Base-by-base conservation (phyloP, 2,888 invertebrate species). In the Patella depressa region DNA sequence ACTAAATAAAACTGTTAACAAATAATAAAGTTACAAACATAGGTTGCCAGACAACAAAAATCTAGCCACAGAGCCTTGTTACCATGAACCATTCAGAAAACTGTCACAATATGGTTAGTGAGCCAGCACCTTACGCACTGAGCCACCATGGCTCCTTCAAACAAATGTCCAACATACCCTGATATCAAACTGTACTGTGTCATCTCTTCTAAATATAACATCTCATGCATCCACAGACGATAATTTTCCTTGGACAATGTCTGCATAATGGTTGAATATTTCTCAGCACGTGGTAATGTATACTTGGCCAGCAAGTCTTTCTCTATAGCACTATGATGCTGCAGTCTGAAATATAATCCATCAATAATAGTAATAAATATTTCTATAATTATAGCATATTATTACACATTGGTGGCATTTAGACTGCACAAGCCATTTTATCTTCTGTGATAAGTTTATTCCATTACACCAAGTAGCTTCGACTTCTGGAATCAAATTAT, bases 191-290 rank as follows among this genome's bases (percentile, higher is more conserved):
- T 94, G 84, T 93, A 93, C 83, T 95, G 93, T 4, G 95, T 95
- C 91, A 96, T 94, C 91, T 96, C 96, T 91, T 96, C 96, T 53
- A 96, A 94, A 83, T 94, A 94, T 3, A 96, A 92, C 86, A 96
- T 91, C 86, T 95, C 95, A 87, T 96, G 96, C 93, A 95, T 94
- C 83, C 95, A 93, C 93, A 87, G 94, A 65, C 94, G 93, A 89
- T 96, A 96, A 89, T 95, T 96, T 81, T 94, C 94, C 81, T 93
- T 93, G 1, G 94, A 95, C 14, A 88, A 83, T 94, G 86, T 78
- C 75, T 90, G 88, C 78, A 95, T 93, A 0, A 95, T 94, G 65
- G 65, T 24, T 4, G 93, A 93, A 84, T 95, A 95, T 14, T 94
- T 94, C 74, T 94, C 93, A 2, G 94, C 93, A 75, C 84, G 84